These are phyloP conservation scores for Melieria omissa DNA, from an alignment of 2,888 invertebrate genomes.

Conservation along the genomic window DNA sequence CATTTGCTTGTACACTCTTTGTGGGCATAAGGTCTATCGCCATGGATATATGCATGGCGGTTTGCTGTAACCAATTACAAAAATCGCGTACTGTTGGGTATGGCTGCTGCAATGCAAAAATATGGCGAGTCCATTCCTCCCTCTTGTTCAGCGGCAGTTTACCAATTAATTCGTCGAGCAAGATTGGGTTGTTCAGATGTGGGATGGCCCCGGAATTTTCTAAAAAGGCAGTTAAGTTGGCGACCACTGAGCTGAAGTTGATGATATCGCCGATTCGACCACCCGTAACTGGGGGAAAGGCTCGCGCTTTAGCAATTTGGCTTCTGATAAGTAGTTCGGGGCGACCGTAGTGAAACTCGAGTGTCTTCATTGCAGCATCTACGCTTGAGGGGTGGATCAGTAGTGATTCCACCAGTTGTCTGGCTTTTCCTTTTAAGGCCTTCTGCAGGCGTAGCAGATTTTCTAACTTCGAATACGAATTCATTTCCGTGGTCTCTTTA, in stretches of 20 bases:
- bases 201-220: conserved; percentile 31
- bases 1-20: no score
- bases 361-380: conserved; percentile 5
- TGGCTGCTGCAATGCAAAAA: conserved; percentile 3
- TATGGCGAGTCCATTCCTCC: conserved; percentile 33
- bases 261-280: conserved; percentile 28
- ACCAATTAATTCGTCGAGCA: conserved; percentile 27
- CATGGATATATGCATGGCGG: conserved; percentile 20
- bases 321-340: conserved; percentile 15
- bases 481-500: conserved; percentile 24
- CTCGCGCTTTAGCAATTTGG: conserved; percentile 17
- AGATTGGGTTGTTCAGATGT: conserved; percentile 33
- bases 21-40: no score
- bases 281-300: conserved; percentile 28
- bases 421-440: conserved; percentile 23
- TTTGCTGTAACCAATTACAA: conserved; percentile 33
- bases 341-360: conserved; percentile 18
- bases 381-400: conserved; percentile 18
- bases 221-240: conserved; percentile 36
- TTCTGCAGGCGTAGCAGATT: conserved; percentile 33
- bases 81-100: conserved; percentile 34
- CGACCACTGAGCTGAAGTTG: conserved; percentile 33
- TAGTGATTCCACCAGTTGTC: conserved; percentile 14
- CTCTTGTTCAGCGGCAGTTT: conserved; percentile 36
- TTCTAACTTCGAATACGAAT: conserved; percentile 25